phyloP scores from a whole-genome alignment of 1,140 invertebrate species.

The Maniola jurtina region DNA sequence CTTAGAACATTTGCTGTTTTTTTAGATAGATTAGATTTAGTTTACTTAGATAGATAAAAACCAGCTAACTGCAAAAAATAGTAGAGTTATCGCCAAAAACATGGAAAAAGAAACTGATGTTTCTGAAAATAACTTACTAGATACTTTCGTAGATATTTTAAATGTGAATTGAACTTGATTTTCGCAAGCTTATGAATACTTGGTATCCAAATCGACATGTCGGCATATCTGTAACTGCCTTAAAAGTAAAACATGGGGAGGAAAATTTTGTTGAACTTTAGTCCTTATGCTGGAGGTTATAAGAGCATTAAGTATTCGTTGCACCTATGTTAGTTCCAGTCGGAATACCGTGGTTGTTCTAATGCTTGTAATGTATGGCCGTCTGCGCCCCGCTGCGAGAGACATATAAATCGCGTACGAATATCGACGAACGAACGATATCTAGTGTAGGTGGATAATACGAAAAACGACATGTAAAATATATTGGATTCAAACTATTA shows the following conservation, averaged over 20 bases:
- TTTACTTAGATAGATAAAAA: too few relatives aligned
- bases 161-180: too few relatives aligned
- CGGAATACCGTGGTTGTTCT: constrained; percentile 33
- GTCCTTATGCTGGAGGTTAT: not conserved
- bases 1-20: too few relatives aligned
- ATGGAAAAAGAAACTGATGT: too few relatives aligned
- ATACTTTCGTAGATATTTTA: too few relatives aligned
- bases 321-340: constrained; percentile 1
- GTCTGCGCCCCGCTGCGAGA: constrained; percentile 50
- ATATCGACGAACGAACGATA: constrained; percentile 27
- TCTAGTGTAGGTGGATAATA: constrained; percentile 19
- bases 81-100: too few relatives aligned
- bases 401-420: constrained; percentile 53
- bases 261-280: constrained; percentile 4
- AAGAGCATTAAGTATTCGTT: not conserved
- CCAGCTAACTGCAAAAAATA: too few relatives aligned
- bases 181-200: too few relatives aligned
- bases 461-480: constrained; percentile 19
- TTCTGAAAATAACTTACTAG: too few relatives aligned
- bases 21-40: too few relatives aligned
- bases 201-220: too few relatives aligned
- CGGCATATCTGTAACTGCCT: not conserved
- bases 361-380: constrained; percentile 53
- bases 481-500: not conserved
- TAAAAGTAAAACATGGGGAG: not conserved